Base-by-base conservation (phyloP, 1,140 invertebrate genomes). In the Plodia interpunctella region DNA sequence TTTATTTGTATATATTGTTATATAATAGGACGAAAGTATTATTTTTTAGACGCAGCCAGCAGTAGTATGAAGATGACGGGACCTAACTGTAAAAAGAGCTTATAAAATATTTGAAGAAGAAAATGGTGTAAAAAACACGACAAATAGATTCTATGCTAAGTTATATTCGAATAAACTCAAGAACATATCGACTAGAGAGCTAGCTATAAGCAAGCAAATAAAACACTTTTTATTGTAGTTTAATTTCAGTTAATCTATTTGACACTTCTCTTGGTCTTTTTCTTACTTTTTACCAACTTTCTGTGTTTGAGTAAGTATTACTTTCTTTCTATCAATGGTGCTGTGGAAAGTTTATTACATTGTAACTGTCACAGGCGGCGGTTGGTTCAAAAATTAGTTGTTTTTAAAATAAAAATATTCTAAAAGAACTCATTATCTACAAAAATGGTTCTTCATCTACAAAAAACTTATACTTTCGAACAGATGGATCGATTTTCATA, bases 251-350 rank as follows among this genome's bases (percentile, higher is more conserved):
- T 62, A 58, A 61, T 52, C 62, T 57, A 49, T 60, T 60, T 59
- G 58, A 49, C 61, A 19, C 54, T 59, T 68, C 62, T 60, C 65
- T 65, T 65, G n/a, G 25, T 44, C 35, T 60, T 54, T 64, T 65
- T 63, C 58, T 56, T 28, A 60, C 49, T 63, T 72, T 65, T 65
- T 59, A 54, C 44, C 57, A 65, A 70, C 61, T 68, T 73, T 73
- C 63, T 70, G 66, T 44, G 38, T 44, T 54, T 21, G 59, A 44
- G 56, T 63, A 64, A n/a, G n/a, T n/a, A n/a, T n/a, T n/a, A n/a
- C n/a, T 66, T 55, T 67, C 67, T 66, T 73, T 70, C 70, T 67
- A 70, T 62, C 49, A 66, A 70, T 70, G 60, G 66, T 51, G 20
- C 49, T 49, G 49, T 61, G 56, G 62, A 70, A 72, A 67, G 53